phyloP scores from a whole-genome alignment of 2,113 vertebrate genomes.

The Neofelis nebulosa region DNA sequence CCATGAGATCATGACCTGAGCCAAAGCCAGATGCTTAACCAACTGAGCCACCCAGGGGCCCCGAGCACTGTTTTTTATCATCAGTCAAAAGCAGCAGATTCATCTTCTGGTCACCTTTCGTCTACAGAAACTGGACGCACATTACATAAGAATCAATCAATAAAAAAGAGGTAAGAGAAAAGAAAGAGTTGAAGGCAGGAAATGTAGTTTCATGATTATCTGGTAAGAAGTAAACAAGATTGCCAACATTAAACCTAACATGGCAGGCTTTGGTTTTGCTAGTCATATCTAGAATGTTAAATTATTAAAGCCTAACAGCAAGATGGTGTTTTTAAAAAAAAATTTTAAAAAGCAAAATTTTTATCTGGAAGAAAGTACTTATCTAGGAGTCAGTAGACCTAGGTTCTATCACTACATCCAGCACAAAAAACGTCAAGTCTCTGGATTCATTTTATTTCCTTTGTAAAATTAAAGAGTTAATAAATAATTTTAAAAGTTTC shows the following conservation, averaged over 20 bases:
- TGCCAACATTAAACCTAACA: neutral
- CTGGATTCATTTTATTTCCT: neutral
- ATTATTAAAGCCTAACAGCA: neutral
- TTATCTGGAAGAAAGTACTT: neutral
- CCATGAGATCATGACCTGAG: too few relatives aligned
- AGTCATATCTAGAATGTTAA: neutral
- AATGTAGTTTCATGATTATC: neutral
- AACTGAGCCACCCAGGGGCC: too few relatives aligned
- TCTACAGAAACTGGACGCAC: neutral
- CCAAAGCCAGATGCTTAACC: too few relatives aligned
- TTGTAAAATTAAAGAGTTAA: conserved; percentile 23
- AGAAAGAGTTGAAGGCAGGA: neutral
- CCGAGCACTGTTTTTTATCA: neutral
- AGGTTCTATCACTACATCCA: neutral
- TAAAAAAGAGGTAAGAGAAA: neutral
- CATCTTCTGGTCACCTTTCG: neutral
- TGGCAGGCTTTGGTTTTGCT: neutral
- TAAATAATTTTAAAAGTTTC: neutral
- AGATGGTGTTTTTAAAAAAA: neutral
- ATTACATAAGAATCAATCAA: neutral
- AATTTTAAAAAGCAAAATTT: neutral
- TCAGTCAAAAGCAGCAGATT: neutral
- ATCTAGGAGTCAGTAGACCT: neutral
- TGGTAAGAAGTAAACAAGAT: neutral
- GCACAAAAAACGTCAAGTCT: neutral